These are phyloP conservation scores for Pipra filicauda DNA, from an alignment of 2,113 vertebrate species.

Conservation along the genomic window DNA sequence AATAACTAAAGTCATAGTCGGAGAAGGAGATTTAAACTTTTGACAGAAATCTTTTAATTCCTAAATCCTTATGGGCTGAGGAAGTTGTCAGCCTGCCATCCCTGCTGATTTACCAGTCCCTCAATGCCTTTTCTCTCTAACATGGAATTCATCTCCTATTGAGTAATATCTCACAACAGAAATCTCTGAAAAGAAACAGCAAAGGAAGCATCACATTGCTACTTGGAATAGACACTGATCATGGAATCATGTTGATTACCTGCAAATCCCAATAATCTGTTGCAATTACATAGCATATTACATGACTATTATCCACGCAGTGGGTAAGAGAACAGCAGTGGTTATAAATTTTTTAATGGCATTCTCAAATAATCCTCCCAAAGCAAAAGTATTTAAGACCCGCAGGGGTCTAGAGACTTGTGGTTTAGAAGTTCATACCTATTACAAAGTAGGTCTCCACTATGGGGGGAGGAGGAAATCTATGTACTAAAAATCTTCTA, in stretches of 20 bases:
- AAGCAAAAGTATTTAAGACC: neutral
- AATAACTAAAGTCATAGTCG: neutral
- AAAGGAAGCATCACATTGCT: neutral
- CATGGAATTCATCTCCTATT: neutral
- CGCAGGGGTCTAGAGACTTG: neutral
- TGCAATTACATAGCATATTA: neutral
- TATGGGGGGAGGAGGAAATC: neutral
- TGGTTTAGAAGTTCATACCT: neutral
- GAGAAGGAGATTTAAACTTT: neutral
- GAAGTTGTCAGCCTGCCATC: neutral
- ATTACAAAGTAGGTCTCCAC: neutral
- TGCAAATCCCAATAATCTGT: conserved; percentile 3
- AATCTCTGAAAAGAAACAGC: neutral
- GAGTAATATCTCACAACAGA: neutral
- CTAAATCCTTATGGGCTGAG: neutral
- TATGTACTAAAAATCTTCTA: neutral
- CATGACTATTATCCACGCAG: neutral
- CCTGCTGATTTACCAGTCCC: neutral
- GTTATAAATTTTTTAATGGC: neutral
- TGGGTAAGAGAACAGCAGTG: neutral
- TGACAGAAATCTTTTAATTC: conserved; percentile 21
- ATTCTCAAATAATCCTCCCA: neutral
- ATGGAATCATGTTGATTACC: neutral
- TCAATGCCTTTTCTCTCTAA: neutral
- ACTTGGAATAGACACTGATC: neutral